Evolutionary conservation across 2,113 vertebrate genomes (phyloP), one percentile per base, ranked within the genome.

Genomic region (Plotosus lineatus): DNA sequence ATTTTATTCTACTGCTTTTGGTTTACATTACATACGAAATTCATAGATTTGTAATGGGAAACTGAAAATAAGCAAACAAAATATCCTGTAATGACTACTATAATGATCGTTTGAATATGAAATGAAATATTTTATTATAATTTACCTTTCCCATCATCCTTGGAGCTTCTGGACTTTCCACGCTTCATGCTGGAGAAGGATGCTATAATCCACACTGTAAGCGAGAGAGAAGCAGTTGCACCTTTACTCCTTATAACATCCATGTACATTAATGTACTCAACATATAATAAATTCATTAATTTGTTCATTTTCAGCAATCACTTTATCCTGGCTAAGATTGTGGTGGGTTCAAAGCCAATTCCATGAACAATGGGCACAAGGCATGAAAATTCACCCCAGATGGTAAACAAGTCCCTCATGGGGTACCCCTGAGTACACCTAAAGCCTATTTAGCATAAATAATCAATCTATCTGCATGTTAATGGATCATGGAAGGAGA

Each of bases 131-230:
- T 53, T n/a, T 65, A 65, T 11, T 53, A 31, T 65, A 65, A 15
- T 21, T 77, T 88, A 92, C 92, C 92, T 63, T 90, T 91, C 48
- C 89, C 93, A 72, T 96, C 95, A n/a, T 96, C 95, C 89, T 95
- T 97, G 12, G 93, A 82, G 0, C 91, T 91, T 1, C 95, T 95
- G 0, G 91, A 86, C 92, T 95, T 97, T 73, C 91, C 94, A 9
- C 95, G 93, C 88, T 96, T 96, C 95, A 97, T 97, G 87, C 88
- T 91, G 85, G 90, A 90, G 71, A 90, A 89, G 38, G 87, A 85
- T 55, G 88, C 88, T 89, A 90, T 90, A 28, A 86, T 90, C 0
- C 88, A 83, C 92, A 55, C 78, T 82, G 15, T 86, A 31, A 77
- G 21, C 50, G 7, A 75, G 14, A 44, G 5, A 68, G 2, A 26